Percentiles rank a stretch among this genome's conserved stretches.
These are phyloP conservation scores for Pontoporia blainvillei DNA, from an alignment of 2,113 vertebrate species.

Conservation along the genomic window DNA sequence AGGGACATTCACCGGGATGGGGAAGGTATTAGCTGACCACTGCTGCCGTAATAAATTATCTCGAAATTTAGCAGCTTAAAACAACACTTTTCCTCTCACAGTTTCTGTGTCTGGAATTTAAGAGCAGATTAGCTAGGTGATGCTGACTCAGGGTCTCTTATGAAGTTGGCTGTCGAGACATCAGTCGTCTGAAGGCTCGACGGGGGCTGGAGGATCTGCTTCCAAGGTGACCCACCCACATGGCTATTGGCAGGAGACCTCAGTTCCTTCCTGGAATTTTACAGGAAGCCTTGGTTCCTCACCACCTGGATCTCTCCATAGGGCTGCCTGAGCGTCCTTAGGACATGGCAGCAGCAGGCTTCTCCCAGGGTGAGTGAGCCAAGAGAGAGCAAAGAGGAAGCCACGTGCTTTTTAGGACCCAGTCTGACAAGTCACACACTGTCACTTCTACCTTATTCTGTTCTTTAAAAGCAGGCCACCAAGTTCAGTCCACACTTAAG, in stretches of 20 bases:
- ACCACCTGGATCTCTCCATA: too few species aligned
- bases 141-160: background rate
- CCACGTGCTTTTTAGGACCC: background rate
- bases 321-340: background rate
- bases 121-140: background rate
- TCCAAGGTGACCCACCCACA: background rate
- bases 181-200: background rate
- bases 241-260: background rate
- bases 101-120: background rate
- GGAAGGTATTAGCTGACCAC: background rate
- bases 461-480: background rate
- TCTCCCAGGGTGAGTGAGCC: background rate
- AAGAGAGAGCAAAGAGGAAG: background rate
- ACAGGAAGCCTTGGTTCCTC: background rate
- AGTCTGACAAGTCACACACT: background rate
- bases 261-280: background rate
- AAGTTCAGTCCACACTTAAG: background rate
- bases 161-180: background rate
- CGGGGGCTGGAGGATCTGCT: background rate
- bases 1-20: background rate
- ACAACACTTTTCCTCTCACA: background rate
- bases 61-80: background rate
- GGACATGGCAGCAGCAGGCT: background rate
- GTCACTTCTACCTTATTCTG: background rate
- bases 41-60: background rate